Conservation (phyloP, 2,888 invertebrate species). For the Dryobotodes eremita region DNA sequence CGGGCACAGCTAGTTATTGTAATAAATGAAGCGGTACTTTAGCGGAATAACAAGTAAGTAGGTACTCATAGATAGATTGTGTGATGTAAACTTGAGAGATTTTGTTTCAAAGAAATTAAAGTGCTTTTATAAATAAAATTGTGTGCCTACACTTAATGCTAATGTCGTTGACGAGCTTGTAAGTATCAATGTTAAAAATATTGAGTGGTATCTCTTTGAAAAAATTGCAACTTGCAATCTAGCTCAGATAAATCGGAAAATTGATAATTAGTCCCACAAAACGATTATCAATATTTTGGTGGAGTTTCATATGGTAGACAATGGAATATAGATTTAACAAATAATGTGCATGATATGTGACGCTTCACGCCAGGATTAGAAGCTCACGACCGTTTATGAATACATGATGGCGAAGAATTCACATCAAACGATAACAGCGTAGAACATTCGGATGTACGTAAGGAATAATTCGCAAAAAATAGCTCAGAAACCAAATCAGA, state of each 20-base stretch:
- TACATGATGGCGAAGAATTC: slow-evolving; percentile 5
- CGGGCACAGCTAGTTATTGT: background rate
- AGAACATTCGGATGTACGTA: background rate
- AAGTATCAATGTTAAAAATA: background rate
- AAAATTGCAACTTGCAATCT: background rate
- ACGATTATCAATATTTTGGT: slow-evolving; percentile 3
- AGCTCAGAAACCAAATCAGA: slow-evolving; percentile 1
- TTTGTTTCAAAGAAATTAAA: slow-evolving; percentile 20
- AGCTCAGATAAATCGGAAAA: slow-evolving; percentile 9
- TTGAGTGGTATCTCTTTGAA: background rate
- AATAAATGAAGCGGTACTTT: background rate
- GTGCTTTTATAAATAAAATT: background rate
- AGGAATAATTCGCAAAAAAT: background rate
- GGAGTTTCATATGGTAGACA: background rate
- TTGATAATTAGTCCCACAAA: slow-evolving; percentile 15
- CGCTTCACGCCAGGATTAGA: slow-evolving; percentile 44
- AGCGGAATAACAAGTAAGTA: background rate
- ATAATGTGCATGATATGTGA: slow-evolving; percentile 39
- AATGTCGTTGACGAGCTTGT: background rate
- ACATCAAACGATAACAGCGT: background rate
- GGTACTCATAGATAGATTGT: background rate
- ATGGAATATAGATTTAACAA: slow-evolving; percentile 26
- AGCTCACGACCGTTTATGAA: slow-evolving; percentile 42
- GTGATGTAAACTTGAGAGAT: background rate
- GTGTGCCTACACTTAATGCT: background rate